Evolutionary conservation across 2,888 invertebrate species (phyloP), one percentile per base, ranked within the genome.

Genomic region (Pachycephus smyrnensis): DNA sequence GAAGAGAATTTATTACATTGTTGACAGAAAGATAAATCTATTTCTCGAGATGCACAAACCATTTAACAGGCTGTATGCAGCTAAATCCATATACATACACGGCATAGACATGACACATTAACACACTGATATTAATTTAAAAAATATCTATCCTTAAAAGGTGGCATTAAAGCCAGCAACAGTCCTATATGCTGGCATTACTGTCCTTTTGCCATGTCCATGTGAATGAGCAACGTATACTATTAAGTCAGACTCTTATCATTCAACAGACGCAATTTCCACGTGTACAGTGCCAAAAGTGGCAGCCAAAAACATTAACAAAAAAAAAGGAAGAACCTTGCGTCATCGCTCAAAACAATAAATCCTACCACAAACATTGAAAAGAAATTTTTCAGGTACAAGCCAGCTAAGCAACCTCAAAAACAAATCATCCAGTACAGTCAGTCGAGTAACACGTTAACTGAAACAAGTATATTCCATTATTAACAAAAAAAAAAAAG

Each of bases 61-160:
- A 55, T 55, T 55, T 23, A 55, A 55, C 55, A 55, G 55, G 55
- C 23, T 55, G 55, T 85, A 84, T 86, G 85, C 86, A 86, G 86
- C 86, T 85, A 84, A 86, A 77, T 81, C 83, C 82, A 83, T 83
- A 84, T 83, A 84, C 86, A 85, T 85, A 86, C 85, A 84, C 83
- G 79, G 75, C 68, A 69, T 73, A 73, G 40, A 76, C 35, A 73
- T 55, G 55, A 55, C 55, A 55, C 55, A 55, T 55, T 55, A 55
- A 23, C 23, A 55, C 55, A 55, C 55, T 37, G 37, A 37, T 37
- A 37, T 37, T 37, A 37, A 37, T 37, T 1, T 15, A 23, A 6
- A 55, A 55, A 23, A 55, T 9, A 55, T 23, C 55, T 55, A 55
- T 23, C 23, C 2, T 55, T 23, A 55, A 55, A 55, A 55, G 55